Evolutionary conservation across 2,888 invertebrate species (phyloP), one percentile per base, ranked within the genome.

Genomic region (Nemoura dubitans): DNA sequence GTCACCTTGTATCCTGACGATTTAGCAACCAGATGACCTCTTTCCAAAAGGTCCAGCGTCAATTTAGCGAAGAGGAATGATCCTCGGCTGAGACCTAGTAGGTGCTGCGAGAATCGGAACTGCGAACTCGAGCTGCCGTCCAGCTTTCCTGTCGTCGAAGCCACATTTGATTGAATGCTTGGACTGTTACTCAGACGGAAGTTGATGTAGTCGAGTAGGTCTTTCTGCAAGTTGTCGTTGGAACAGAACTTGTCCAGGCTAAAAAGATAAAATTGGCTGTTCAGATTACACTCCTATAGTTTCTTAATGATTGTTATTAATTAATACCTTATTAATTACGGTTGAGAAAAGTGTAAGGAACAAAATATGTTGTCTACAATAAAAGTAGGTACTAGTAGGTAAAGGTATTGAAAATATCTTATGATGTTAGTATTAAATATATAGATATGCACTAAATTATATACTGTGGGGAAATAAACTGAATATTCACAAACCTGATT

Each of bases 21-120:
- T 92, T 98, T 98, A 76, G 98, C 95, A 25, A 98, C 98, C 88
- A 99, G 94, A 90, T 97, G 96, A 81, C 98, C 98, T 89, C 95
- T 94, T 91, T 98, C 98, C 89, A 99, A 95, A 89, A 99, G 94
- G 92, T 99, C 98, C 89, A 99, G 93, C 76, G 97, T 96, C 86
- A 98, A 93, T 93, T 98, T 98, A 88, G 97, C 95, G 92, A 97
- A 98, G 88, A 99, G 93, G 92, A 98, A 97, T 84, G 97, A 98
- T 87, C 98, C 98, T 90, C 96, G 95, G 89, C 97, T 96, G 87
- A 98, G 92, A 87, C 95, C 93, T 43, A 97, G 94, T 85, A 99
- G 93, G 91, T 98, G 97, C 88, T 96, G 95, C 1, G 97, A 95
- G 91, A 99, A 98, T 90, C 97, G 96, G 89, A 95, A 93, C 89